Evolutionary conservation across 2,888 invertebrate species (phyloP).

Genomic region (Pycnomerus fuliginosus): DNA sequence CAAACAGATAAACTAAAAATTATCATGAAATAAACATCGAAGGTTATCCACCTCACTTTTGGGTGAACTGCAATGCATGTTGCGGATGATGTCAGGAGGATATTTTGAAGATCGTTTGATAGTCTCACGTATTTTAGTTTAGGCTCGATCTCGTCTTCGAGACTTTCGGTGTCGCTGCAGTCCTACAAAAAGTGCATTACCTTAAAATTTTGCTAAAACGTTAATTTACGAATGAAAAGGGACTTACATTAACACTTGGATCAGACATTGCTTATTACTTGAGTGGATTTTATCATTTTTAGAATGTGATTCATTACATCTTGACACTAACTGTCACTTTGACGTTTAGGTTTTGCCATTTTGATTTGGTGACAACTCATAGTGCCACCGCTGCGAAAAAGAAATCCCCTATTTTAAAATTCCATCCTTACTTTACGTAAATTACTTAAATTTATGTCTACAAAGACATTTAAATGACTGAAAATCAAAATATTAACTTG

Average conservation of each 20-base stretch:
- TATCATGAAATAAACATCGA: not conserved
- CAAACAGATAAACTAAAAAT: constrained; percentile 78
- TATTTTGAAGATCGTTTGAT: constrained; percentile 81
- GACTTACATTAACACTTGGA: constrained; percentile 36
- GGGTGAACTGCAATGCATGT: constrained; percentile 93
- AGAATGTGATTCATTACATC: too few relatives aligned
- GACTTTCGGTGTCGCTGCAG: constrained; percentile 46
- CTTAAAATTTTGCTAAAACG: constrained; percentile 6
- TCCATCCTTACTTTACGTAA: too few relatives aligned
- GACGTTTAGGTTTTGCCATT: too few relatives aligned
- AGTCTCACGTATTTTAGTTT: constrained; percentile 89
- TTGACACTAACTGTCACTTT: too few relatives aligned
- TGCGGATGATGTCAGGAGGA: constrained; percentile 81
- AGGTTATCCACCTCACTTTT: constrained; percentile 60
- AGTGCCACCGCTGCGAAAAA: too few relatives aligned
- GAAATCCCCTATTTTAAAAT: too few relatives aligned
- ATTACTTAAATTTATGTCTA: too few relatives aligned
- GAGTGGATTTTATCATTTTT: constrained; percentile 12
- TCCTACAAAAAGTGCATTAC: constrained; percentile 35
- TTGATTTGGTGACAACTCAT: too few relatives aligned
- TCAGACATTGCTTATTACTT: constrained; percentile 32
- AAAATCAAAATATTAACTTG: too few relatives aligned
- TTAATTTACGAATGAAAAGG: not conserved
- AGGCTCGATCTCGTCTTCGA: constrained; percentile 71
- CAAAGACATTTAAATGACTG: too few relatives aligned